These are phyloP conservation scores for Tragelaphus scriptus DNA, from an alignment of 2,113 vertebrate genomes.

Conservation along the genomic window DNA sequence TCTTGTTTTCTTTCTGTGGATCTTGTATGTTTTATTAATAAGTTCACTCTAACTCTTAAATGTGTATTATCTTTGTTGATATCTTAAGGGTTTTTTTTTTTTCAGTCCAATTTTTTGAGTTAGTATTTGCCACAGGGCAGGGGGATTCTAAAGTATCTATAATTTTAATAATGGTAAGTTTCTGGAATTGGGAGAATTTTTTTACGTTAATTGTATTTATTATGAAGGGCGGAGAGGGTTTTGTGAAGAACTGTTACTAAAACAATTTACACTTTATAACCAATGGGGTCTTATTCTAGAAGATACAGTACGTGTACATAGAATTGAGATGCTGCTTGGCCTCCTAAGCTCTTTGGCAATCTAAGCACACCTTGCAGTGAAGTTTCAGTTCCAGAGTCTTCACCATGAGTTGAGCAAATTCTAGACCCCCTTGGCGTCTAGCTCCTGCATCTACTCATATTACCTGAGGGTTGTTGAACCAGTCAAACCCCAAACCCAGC, in stretches of 20 bases:
- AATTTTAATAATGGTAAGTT: not conserved
- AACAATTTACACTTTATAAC: not conserved
- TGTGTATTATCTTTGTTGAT: not conserved
- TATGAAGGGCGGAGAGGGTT: not conserved
- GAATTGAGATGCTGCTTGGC: not conserved
- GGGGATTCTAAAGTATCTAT: not conserved
- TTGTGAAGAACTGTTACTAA: not conserved
- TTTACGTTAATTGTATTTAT: not conserved
- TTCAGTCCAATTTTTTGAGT: not conserved
- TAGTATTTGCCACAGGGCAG: not conserved
- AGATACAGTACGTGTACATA: not conserved
- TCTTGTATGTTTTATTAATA: not conserved
- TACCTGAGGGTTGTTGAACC: not conserved
- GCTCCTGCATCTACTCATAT: not conserved
- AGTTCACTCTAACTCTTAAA: not conserved
- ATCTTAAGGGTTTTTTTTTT: not conserved
- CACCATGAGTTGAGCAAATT: not conserved
- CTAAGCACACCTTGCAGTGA: not conserved
- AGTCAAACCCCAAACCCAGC: not conserved
- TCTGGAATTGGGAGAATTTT: not conserved
- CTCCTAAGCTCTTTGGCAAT: not conserved
- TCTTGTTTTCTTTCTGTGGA: not conserved
- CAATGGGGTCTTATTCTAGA: not conserved
- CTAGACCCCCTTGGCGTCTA: not conserved
- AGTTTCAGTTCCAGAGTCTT: not conserved